phyloP scores from a whole-genome alignment of 2,888 invertebrate species.

The Lasiommata megera region DNA sequence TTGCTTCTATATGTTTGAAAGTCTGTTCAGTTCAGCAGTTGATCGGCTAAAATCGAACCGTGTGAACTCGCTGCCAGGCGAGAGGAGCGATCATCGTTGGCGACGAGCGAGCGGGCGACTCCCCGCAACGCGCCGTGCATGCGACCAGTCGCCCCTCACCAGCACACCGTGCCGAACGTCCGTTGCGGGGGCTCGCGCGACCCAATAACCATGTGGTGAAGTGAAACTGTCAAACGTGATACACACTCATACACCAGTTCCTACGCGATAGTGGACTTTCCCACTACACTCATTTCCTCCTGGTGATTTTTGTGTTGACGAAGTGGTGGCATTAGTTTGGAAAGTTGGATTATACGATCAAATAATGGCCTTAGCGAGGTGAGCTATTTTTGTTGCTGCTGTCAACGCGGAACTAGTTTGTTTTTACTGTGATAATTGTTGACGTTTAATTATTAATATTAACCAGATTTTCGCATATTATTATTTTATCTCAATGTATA shows the following conservation, averaged over 20 bases:
- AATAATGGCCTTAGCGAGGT: conserved; percentile 82
- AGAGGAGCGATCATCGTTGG: conserved; percentile 30
- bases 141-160: conserved; percentile 60
- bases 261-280: conserved; percentile 57
- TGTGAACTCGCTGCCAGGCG: conserved; percentile 47
- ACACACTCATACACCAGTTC: conserved; percentile 65
- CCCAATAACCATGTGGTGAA: conserved; percentile 76
- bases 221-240: conserved; percentile 80
- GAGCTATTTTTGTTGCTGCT: conserved; percentile 79
- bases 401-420: conserved; percentile 79
- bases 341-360: conserved; percentile 80
- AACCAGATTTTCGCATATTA: conserved; percentile 6
- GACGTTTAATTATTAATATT: conserved; percentile 55
- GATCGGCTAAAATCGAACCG: too few species aligned
- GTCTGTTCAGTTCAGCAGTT: too few species aligned
- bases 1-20: too few species aligned
- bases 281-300: conserved; percentile 47
- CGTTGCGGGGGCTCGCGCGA: conserved; percentile 55
- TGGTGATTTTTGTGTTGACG: conserved; percentile 64
- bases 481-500: background rate
- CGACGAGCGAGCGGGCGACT: conserved; percentile 39
- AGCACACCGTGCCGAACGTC: conserved; percentile 63
- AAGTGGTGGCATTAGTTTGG: conserved; percentile 71
- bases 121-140: conserved; percentile 20
- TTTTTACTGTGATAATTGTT: conserved; percentile 65